These are phyloP conservation scores for Pseudococcus longispinus DNA, from an alignment of 2,888 invertebrate species.

Conservation along the genomic window DNA sequence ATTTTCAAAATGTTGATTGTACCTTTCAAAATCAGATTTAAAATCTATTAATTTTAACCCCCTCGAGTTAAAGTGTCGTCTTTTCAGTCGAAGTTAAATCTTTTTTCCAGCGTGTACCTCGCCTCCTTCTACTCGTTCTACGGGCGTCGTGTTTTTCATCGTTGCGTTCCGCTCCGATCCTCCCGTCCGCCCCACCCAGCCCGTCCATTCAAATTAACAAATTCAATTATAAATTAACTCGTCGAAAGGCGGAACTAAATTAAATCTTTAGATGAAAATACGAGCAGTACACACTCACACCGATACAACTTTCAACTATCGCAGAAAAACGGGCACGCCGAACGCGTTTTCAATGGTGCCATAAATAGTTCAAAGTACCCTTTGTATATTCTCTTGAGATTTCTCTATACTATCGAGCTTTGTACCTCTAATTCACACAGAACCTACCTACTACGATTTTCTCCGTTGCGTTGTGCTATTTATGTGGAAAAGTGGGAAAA, in stretches of 20 bases:
- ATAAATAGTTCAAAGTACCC: conserved; percentile 55
- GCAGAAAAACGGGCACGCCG: neutral
- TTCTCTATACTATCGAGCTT: conserved; percentile 22
- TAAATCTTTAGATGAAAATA: conserved; percentile 49
- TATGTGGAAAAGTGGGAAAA: neutral
- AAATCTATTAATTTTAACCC: conserved; percentile 55
- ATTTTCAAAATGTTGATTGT: conserved; percentile 48
- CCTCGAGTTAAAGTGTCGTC: conserved; percentile 38
- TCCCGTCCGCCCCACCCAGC: conserved; percentile 15
- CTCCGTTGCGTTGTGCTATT: neutral
- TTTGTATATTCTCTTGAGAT: conserved; percentile 52
- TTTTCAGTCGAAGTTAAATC: conserved; percentile 50
- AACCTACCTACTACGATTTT: neutral
- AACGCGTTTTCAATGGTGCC: conserved; percentile 44
- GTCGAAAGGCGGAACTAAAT: conserved; percentile 55
- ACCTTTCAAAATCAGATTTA: conserved; percentile 53
- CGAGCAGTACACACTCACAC: conserved; percentile 5
- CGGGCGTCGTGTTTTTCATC: neutral
- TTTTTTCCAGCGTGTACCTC: conserved; percentile 28
- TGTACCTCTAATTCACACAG: conserved; percentile 24
- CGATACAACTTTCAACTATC: conserved; percentile 48
- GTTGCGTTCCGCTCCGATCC: neutral
- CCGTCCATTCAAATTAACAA: conserved; percentile 53
- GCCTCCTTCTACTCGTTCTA: neutral
- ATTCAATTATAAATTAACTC: conserved; percentile 56